Conservation (phyloP, 2,888 invertebrate genomes). For the Xylota sylvarum region DNA sequence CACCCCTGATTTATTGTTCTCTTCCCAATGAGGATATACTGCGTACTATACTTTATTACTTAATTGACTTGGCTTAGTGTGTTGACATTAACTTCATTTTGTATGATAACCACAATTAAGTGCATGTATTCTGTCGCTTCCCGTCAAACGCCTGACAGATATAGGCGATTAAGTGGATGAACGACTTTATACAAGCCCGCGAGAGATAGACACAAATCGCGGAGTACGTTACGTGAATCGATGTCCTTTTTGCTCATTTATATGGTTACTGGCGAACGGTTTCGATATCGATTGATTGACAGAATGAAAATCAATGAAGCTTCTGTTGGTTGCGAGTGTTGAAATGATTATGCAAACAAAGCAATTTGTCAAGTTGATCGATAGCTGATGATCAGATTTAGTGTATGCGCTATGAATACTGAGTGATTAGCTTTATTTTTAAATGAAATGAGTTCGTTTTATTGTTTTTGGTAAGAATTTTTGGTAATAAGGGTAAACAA, state of each 20-base stretch:
- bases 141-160: conserved; percentile 58
- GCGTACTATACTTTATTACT: conserved; percentile 9
- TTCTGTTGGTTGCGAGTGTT: conserved; percentile 28
- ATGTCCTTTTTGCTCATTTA: conserved; percentile 48
- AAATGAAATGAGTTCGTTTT: conserved; percentile 25
- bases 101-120: conserved; percentile 53
- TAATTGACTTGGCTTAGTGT: conserved; percentile 33
- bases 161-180: conserved; percentile 44
- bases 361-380: conserved; percentile 68
- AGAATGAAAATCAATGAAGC: conserved; percentile 49
- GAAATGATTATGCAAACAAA: conserved; percentile 60
- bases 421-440: conserved; percentile 27
- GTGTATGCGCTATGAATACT: conserved; percentile 32
- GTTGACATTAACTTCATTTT: conserved; percentile 43
- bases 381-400: conserved; percentile 43
- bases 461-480: too few species aligned
- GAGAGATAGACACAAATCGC: background rate
- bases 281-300: conserved; percentile 26
- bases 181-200: conserved; percentile 8
- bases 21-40: background rate
- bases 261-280: conserved; percentile 9
- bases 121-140: conserved; percentile 26
- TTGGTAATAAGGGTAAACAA: too few species aligned
- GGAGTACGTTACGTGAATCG: background rate
- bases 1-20: conserved; percentile 5